These are phyloP conservation scores for Epistrophe eligans DNA, from an alignment of 2,888 invertebrate species.

Conservation along the genomic window DNA sequence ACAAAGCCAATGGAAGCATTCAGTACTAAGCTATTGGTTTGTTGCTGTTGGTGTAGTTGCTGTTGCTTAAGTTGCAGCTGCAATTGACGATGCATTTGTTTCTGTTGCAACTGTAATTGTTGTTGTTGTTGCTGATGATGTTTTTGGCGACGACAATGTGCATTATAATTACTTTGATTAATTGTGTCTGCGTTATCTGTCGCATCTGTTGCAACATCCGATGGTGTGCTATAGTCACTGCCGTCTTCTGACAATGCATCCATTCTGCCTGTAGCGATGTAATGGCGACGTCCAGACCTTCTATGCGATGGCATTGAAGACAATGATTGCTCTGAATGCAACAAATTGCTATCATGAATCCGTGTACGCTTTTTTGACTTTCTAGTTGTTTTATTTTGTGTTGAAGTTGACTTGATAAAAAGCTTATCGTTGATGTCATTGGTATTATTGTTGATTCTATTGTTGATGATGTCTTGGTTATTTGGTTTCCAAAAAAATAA, in stretches of 20 bases:
- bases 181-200: neutral
- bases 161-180: constrained; percentile 62
- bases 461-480: constrained; percentile 56
- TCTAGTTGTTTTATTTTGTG: constrained; percentile 10
- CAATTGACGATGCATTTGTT: constrained; percentile 50
- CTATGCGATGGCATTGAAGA: constrained; percentile 3
- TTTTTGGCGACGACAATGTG: constrained; percentile 60
- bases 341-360: constrained; percentile 64
- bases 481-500: constrained; percentile 78
- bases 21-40: constrained; percentile 53
- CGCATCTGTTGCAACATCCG: constrained; percentile 28
- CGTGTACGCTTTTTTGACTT: constrained; percentile 55
- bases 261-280: constrained; percentile 45
- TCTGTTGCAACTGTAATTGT: constrained; percentile 7
- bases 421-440: constrained; percentile 61
- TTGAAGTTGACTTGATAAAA: constrained; percentile 47
- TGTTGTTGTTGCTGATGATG: constrained; percentile 41
- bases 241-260: constrained; percentile 62
- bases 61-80: constrained; percentile 29
- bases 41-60: constrained; percentile 23
- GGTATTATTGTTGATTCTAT: constrained; percentile 32
- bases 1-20: constrained; percentile 74
- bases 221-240: constrained; percentile 59
- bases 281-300: constrained; percentile 62
- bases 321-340: constrained; percentile 47